A percentile compares a stretch with the other conserved stretches of the same genome.
phyloP scores from a whole-genome alignment of 2,113 vertebrate genomes.

The Semnornis frantzii region DNA sequence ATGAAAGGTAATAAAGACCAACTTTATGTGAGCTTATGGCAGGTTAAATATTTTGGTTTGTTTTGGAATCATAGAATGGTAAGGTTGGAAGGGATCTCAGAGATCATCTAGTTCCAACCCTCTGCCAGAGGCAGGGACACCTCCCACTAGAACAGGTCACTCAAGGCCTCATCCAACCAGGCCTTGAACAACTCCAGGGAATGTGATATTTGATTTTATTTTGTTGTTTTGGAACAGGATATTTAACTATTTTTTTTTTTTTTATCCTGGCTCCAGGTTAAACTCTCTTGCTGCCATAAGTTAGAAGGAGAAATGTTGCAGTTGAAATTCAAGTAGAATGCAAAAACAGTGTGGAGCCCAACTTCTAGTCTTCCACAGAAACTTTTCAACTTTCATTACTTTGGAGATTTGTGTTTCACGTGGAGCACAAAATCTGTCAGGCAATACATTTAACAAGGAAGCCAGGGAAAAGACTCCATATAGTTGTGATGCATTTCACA shows the following conservation, averaged over 20 bases:
- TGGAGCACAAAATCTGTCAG: neutral
- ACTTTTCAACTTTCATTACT: neutral
- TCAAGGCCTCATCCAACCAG: no score
- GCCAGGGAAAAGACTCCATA: neutral
- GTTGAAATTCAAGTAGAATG: neutral
- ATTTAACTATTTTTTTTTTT: no score
- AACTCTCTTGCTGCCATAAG: neutral
- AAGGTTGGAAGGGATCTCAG: no score
- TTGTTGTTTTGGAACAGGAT: no score
- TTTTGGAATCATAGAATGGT: neutral
- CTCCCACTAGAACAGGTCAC: no score
- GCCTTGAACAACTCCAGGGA: neutral
- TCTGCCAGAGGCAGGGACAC: no score
- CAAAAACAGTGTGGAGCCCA: neutral
- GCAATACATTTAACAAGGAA: neutral
- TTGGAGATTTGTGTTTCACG: neutral
- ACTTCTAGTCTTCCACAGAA: neutral
- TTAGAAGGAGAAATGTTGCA: neutral
- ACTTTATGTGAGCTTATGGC: neutral
- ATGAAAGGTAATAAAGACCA: rapidly evolving
- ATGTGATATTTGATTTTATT: no score
- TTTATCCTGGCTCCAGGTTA: neutral
- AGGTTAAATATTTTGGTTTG: neutral
- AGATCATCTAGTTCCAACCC: no score
- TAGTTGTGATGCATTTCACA: neutral